A percentile compares a stretch with the other conserved stretches of the same genome.
These are phyloP conservation scores for Cristatella mucedo DNA, from an alignment of 2,888 invertebrate genomes.

Conservation along the genomic window DNA sequence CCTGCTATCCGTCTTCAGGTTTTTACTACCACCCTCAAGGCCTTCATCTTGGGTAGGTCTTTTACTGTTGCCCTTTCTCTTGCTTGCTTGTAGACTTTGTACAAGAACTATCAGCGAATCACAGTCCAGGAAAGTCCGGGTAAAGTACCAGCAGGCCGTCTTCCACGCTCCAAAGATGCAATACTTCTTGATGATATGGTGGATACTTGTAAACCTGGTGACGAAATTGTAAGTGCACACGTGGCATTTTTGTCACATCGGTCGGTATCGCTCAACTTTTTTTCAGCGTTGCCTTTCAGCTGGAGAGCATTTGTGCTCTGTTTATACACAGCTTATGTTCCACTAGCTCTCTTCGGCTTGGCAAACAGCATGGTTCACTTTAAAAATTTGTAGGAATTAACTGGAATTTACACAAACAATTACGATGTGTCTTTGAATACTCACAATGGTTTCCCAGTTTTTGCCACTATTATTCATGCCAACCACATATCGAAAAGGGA, in stretches of 20 bases:
- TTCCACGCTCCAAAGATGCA: constrained; percentile 92
- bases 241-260: neutral
- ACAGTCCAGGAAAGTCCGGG: constrained; percentile 96
- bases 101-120: constrained; percentile 92
- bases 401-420: constrained; percentile 85
- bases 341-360: neutral
- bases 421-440: constrained; percentile 94
- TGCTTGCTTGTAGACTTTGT: no score
- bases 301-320: no score
- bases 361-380: neutral
- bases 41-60: no score
- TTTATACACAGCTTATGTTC: no score
- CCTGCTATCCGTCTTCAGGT: no score
- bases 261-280: neutral
- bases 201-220: constrained; percentile 92
- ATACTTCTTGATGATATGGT: constrained; percentile 84
- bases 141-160: constrained; percentile 85
- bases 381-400: constrained; percentile 39
- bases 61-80: no score
- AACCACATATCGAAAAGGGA: constrained; percentile 88
- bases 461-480: constrained; percentile 88
- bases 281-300: neutral
- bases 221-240: constrained; percentile 64
- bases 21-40: no score
- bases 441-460: constrained; percentile 74